Evolutionary conservation across 2,888 invertebrate species (phyloP).

Genomic region (Oxycera nigricornis): DNA sequence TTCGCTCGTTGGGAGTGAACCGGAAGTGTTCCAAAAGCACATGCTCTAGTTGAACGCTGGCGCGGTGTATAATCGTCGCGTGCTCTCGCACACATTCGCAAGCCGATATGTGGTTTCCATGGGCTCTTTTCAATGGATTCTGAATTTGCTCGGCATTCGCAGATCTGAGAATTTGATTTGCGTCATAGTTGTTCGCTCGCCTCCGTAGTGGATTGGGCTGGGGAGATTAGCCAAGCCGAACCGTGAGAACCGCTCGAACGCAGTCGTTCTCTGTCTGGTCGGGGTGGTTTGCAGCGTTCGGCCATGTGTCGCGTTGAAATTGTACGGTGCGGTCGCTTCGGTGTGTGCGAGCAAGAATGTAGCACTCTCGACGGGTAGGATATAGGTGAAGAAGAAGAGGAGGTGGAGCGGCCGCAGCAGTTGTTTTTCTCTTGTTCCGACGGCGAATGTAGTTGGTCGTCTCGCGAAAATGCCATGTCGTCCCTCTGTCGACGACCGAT

Average conservation of each 20-base stretch:
- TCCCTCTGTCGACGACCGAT: slow-evolving; percentile 37
- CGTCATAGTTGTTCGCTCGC: background rate
- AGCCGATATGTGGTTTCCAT: background rate
- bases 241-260: background rate
- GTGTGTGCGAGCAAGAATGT: background rate
- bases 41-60: slow-evolving; percentile 23
- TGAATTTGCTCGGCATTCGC: background rate
- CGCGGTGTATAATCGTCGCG: background rate
- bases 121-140: background rate
- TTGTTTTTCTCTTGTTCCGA: slow-evolving; percentile 6
- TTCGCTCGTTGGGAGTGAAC: slow-evolving; percentile 20
- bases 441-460: slow-evolving; percentile 12
- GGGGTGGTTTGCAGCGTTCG: background rate
- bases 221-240: background rate
- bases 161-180: background rate
- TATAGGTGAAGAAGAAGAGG: background rate
- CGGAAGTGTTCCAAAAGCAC: slow-evolving; percentile 42
- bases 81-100: background rate
- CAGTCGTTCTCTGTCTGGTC: background rate
- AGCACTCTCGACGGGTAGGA: background rate
- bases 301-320: background rate
- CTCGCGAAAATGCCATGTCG: slow-evolving; percentile 22
- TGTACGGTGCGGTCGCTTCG: background rate
- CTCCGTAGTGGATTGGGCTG: background rate
- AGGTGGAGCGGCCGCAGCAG: background rate